Base-by-base conservation (phyloP, 2,888 invertebrate genomes). In the Cetonia aurata region DNA sequence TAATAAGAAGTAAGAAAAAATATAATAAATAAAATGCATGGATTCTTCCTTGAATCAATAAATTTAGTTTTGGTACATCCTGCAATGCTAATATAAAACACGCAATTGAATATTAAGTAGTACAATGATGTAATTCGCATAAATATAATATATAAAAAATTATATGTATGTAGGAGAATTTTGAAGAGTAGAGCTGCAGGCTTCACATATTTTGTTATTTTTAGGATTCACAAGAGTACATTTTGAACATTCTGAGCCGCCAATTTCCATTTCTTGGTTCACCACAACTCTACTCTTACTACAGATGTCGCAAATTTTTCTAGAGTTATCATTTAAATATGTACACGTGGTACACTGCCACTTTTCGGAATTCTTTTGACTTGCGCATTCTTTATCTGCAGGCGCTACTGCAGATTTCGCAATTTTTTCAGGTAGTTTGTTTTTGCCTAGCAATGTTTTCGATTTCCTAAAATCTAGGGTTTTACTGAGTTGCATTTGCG, bases 301-400 rank as follows among this genome's bases (percentile, higher is more conserved):
- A 78, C 93, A 93, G 88, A 93, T 93, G 73, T 92, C 92, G 80
- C 93, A 94, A 19, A 91, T 91, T 10, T 87, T 87, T 19, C 83
- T 82, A 0, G 80, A 77, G 0, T 81, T 77, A 1, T 83, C 82
- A 79, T 94, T 94, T 12, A 91, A 81, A 80, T 87, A 93, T 0
- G 94, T 94, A 82, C 94, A 94, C 0, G 89, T 87, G 0, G 85
- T 86, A 80, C 93, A 94, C 73, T 90, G 88, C 94, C 93, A 94
- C 72, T 85, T 86, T 53, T 80, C 81, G 2, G 81, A 79, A 67
- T 44, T 67, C 33, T 6, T 55, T 44, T 31, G 62, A 13, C 57
- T 72, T n/a, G 48, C 52, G 19, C 19, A 62, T 66, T 67, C 10
- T 10, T 69, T 53, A 25, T 50, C 60, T 19, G 62, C 70, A 13